Percentiles rank a stretch among this genome's conserved stretches.
These are phyloP conservation scores for Bombus superbus DNA, from an alignment of 1,140 invertebrate genomes.

Conservation along the genomic window DNA sequence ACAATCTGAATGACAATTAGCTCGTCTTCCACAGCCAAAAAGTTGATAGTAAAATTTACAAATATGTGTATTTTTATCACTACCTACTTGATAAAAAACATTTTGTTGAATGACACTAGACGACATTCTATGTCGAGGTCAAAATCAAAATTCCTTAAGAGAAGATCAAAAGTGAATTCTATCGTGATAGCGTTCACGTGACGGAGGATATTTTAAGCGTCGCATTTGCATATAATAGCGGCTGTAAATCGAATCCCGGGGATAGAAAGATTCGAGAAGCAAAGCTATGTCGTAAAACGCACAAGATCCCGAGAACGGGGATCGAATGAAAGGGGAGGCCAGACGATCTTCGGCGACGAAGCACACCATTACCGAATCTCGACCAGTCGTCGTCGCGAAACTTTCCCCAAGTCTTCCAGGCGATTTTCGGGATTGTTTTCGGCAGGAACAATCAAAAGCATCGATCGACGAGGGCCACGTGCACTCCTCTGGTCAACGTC, in stretches of 20 bases:
- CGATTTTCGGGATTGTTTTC: constrained; percentile 48
- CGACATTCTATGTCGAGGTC: not conserved
- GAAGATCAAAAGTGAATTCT: constrained; percentile 3
- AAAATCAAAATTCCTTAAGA: not conserved
- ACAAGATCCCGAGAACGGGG: not conserved
- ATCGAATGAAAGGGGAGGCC: not conserved
- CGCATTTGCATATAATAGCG: constrained; percentile 24
- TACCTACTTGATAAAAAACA: no score
- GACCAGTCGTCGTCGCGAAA: constrained; percentile 38
- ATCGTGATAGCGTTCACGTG: not conserved
- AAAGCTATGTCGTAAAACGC: constrained; percentile 4
- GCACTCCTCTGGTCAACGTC: constrained; percentile 15
- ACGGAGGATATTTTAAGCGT: not conserved
- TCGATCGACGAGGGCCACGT: not conserved
- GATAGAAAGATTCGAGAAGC: not conserved
- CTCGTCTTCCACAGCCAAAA: no score
- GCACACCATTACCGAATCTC: constrained; percentile 22
- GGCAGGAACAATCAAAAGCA: constrained; percentile 36
- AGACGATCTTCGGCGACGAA: not conserved
- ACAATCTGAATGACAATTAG: no score
- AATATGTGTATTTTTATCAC: no score
- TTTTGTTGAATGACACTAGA: no score
- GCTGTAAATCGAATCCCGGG: not conserved
- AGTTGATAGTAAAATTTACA: no score
- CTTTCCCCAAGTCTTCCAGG: not conserved